Evolutionary conservation across 2,888 invertebrate genomes (phyloP).

Genomic region (Byasa hedistus): DNA sequence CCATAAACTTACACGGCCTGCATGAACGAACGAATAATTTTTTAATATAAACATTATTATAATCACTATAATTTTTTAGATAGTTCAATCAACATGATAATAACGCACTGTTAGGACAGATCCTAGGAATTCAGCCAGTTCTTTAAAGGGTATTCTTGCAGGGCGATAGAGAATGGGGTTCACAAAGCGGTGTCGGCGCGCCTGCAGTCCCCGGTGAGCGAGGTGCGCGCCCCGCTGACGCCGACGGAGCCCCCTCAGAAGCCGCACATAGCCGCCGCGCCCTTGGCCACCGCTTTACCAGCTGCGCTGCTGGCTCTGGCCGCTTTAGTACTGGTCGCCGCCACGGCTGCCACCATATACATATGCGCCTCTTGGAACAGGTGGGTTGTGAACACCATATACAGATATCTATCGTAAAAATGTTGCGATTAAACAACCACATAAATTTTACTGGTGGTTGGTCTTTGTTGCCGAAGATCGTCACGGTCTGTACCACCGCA

Average conservation of each 20-base stretch:
- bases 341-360: conserved; percentile 93
- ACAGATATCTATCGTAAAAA: background rate
- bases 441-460: too few species aligned
- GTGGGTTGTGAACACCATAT: conserved; percentile 46
- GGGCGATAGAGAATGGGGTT: conserved; percentile 55
- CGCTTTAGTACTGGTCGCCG: conserved; percentile 92
- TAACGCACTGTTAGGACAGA: too few species aligned
- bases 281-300: conserved; percentile 86
- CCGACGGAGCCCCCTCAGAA: conserved; percentile 44
- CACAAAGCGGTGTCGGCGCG: conserved; percentile 48
- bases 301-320: conserved; percentile 94
- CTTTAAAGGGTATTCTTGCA: conserved; percentile 33
- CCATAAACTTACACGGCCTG: too few species aligned
- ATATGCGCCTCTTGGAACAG: conserved; percentile 97
- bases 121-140: background rate
- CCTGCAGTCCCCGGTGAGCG: conserved; percentile 78
- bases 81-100: too few species aligned
- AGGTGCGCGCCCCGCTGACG: conserved; percentile 76
- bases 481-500: too few species aligned
- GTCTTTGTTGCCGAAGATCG: too few species aligned
- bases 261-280: conserved; percentile 59
- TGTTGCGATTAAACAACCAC: too few species aligned
- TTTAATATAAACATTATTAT: too few species aligned
- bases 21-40: too few species aligned
- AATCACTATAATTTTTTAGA: too few species aligned